These are phyloP conservation scores for Anneissia japonica DNA, from an alignment of 35 echinoderm and acorn worm species.

Conservation along the genomic window DNA sequence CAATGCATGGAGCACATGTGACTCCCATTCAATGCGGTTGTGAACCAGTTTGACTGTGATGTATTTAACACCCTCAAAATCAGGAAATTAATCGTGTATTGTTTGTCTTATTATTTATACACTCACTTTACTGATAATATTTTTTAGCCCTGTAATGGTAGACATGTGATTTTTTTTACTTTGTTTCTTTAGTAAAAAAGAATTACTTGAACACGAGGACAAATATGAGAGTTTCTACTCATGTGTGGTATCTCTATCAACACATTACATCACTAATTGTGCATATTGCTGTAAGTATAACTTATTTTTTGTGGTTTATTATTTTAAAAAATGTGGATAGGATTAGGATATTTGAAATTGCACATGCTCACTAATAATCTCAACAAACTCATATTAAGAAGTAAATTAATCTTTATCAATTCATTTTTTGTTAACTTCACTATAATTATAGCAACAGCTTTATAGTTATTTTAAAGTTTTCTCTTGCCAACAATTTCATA, in stretches of 20 bases:
- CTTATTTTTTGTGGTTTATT: background rate
- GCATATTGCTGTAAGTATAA: conserved; percentile 86
- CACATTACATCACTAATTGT: conserved; percentile 88
- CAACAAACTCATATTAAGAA: background rate
- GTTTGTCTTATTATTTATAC: too few species aligned
- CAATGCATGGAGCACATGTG: too few species aligned
- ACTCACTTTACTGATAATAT: too few species aligned
- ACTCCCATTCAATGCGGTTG: too few species aligned
- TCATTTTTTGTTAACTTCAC: too few species aligned
- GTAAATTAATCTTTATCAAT: background rate
- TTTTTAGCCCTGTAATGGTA: too few species aligned
- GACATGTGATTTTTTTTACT: conserved; percentile 20
- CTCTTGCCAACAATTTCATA: too few species aligned
- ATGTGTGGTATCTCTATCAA: conserved; percentile 86
- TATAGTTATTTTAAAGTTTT: too few species aligned
- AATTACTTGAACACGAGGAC: conserved; percentile 89
- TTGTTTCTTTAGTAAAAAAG: conserved; percentile 55
- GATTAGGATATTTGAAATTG: background rate
- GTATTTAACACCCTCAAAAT: too few species aligned
- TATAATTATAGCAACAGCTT: too few species aligned
- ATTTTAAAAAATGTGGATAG: background rate
- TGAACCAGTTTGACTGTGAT: too few species aligned
- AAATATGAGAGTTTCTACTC: conserved; percentile 99
- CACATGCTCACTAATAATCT: background rate
- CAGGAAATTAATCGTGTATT: too few species aligned